Evolutionary conservation across 2,797 vertebrate species (phyloP).

Genomic region (Botia almorhae): DNA sequence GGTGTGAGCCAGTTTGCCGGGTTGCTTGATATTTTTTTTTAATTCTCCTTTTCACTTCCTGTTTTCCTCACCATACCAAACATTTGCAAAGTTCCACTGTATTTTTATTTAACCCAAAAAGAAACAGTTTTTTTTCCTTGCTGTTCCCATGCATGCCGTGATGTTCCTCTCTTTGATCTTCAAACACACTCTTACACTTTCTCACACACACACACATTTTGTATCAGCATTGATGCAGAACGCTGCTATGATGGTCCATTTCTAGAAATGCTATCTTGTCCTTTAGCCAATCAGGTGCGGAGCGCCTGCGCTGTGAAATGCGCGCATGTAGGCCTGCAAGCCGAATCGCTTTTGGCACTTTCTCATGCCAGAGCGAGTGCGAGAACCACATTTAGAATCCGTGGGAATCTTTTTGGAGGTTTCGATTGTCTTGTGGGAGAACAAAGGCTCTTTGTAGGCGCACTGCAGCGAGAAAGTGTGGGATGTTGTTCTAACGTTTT

Average conservation of each 20-base stretch:
- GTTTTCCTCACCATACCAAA: conserved; percentile 22
- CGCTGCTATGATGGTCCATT: conserved; percentile 20
- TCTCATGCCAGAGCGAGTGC: conserved; percentile 35
- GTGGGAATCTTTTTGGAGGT: conserved; percentile 54
- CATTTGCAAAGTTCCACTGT: conserved; percentile 7
- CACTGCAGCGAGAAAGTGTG: conserved; percentile 48
- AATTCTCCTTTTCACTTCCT: background rate
- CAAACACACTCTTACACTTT: conserved; percentile 4
- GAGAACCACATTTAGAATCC: conserved; percentile 52
- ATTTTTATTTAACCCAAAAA: conserved; percentile 13
- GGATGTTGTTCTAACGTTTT: conserved; percentile 46
- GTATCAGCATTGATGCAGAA: conserved; percentile 1
- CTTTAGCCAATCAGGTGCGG: background rate
- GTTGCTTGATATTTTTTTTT: background rate
- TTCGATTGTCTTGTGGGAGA: conserved; percentile 68
- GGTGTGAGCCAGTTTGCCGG: conserved; percentile 60
- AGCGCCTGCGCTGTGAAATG: background rate
- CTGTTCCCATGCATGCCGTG: conserved; percentile 54
- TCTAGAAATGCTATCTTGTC: conserved; percentile 8
- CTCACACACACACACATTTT: conserved; percentile 24
- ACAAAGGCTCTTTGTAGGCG: conserved; percentile 71
- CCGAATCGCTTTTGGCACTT: conserved; percentile 37
- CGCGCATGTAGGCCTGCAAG: background rate
- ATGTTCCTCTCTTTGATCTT: conserved; percentile 14
- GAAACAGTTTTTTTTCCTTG: background rate